Percentiles rank a stretch among this genome's conserved stretches.
These are phyloP conservation scores for Philonicus albiceps DNA, from an alignment of 2,888 invertebrate genomes.

Conservation along the genomic window DNA sequence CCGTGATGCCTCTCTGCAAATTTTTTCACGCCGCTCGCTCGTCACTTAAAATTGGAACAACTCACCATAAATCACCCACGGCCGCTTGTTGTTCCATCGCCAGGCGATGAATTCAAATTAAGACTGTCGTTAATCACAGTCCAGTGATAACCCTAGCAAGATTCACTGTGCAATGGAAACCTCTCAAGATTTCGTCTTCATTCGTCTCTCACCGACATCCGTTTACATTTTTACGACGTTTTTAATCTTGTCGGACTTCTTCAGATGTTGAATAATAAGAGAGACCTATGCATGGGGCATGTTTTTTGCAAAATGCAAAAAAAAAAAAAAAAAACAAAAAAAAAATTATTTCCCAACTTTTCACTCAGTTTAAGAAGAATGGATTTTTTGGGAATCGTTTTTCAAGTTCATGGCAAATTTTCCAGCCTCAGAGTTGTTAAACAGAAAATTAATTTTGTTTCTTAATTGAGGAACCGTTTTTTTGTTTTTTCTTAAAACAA, in stretches of 20 bases:
- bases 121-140: not conserved
- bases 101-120: not conserved
- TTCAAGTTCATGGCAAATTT: not conserved
- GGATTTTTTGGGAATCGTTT: not conserved
- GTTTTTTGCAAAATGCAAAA: not conserved
- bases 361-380: not conserved
- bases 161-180: not conserved
- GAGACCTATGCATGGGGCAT: not conserved
- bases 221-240: not conserved
- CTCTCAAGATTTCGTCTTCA: not conserved
- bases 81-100: not conserved
- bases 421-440: not conserved
- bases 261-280: not conserved
- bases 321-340: too few relatives aligned
- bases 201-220: not conserved
- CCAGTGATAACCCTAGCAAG: not conserved
- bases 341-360: not conserved
- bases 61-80: not conserved
- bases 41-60: not conserved
- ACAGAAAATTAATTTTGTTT: not conserved
- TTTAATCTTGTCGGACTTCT: not conserved
- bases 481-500: not conserved
- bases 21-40: not conserved
- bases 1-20: not conserved
- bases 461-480: not conserved